A percentile compares a stretch with the other conserved stretches of the same genome.
Evolutionary conservation across 1,140 invertebrate species (phyloP).

Genomic region (Bombus consobrinus): DNA sequence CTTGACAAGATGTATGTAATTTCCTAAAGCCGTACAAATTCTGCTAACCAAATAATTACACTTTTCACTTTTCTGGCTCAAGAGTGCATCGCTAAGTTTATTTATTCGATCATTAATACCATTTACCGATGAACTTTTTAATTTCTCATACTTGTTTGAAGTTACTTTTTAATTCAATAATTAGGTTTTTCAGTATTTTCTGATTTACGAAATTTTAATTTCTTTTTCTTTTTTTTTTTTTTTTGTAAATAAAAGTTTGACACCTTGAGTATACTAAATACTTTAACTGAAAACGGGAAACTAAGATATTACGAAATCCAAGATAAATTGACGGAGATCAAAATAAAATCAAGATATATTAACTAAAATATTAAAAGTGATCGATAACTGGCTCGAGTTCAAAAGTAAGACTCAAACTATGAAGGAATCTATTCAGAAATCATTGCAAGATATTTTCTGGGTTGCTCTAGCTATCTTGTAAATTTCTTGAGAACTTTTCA

Average conservation of each 20-base stretch:
- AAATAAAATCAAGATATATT: neutral
- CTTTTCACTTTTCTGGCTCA: neutral
- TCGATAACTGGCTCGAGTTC: neutral
- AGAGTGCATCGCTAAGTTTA: neutral
- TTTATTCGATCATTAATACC: neutral
- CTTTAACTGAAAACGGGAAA: neutral
- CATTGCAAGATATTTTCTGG: neutral
- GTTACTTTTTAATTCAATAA: too few relatives aligned
- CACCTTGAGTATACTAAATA: too few relatives aligned
- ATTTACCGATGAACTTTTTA: neutral
- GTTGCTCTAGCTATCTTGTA: neutral
- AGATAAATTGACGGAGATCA: neutral
- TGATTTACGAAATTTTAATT: too few relatives aligned
- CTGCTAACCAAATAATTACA: neutral
- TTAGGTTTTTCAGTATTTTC: neutral
- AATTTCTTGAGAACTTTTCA: neutral
- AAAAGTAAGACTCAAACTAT: neutral
- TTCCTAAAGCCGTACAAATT: neutral
- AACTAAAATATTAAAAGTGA: neutral
- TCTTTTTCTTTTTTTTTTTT: neutral
- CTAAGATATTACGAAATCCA: neutral
- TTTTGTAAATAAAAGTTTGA: too few relatives aligned
- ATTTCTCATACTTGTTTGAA: neutral
- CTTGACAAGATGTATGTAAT: neutral
- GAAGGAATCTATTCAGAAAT: neutral